Base-by-base conservation (phyloP, 2,113 vertebrate species). In the Cephalopterus ornatus region DNA sequence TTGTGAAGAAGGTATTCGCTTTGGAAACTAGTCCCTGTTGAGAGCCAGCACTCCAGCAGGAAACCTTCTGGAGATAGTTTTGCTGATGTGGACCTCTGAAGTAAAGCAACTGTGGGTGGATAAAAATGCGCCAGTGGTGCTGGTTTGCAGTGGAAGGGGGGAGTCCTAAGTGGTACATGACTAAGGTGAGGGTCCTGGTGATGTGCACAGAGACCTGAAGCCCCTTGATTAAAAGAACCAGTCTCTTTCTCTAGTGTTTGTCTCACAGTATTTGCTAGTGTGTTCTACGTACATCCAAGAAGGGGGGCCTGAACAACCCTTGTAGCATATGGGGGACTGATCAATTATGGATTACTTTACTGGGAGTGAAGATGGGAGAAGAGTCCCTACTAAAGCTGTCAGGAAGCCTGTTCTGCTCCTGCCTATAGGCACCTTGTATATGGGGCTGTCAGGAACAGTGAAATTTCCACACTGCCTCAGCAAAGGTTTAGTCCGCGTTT, bases 401-500 rank as follows among this genome's bases (percentile, higher is more conserved):
- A 74, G 53, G 41, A 84, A 55, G 9, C 26, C 14, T 22, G 14
- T 70, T 71, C 79, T 90, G 22, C 49, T 61, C 68, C 58, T 92
- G 65, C 39, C 37, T 53, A 14, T 53, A 76, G 52, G 37, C 41
- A 67, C 55, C 32, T 93, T 5, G 2, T 67, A 73, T 23, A 17
- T 4, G 27, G 37, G 24, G 12, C 73, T 95, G 74, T 49, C 0
- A 0, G 58, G 74, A 90, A 17, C 8, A 86, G 82, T 53, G 79
- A 84, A 47, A 89, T 95, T 86, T 94, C 85, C 44, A 76, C 32
- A 10, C 20, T 67, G 88, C 55, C 49, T 93, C 86, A 55, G 66
- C 68, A 77, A 85, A 95, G 74, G 72, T 74, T 96, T 89, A 71
- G 73, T 67, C 89, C 19, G 27, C 92, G 93, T 94, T 95, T 89